phyloP scores from a whole-genome alignment of 1,140 invertebrate species.

The Drosophila repletoides region DNA sequence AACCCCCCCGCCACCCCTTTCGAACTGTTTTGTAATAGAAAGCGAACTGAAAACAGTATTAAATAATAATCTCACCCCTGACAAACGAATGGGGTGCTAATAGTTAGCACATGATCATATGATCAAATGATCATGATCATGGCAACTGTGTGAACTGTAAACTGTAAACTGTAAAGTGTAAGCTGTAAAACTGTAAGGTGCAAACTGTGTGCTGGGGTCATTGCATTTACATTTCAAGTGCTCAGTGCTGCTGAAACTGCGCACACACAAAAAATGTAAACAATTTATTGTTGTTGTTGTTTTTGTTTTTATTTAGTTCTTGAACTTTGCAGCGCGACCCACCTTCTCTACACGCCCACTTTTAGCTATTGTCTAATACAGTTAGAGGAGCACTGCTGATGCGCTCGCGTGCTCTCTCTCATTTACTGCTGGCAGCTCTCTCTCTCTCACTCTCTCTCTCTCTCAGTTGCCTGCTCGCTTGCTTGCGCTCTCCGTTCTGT shows the following conservation, averaged over 20 bases:
- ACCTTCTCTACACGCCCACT: conserved; percentile 8
- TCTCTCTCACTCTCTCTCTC: neutral
- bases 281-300: conserved; percentile 15
- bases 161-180: neutral
- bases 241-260: conserved; percentile 43
- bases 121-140: conserved; percentile 40
- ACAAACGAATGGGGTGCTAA: conserved; percentile 16
- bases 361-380: conserved; percentile 36
- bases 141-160: conserved; percentile 2
- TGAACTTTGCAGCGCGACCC: conserved; percentile 12
- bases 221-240: conserved; percentile 21
- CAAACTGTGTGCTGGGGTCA: no score
- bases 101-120: conserved; percentile 25
- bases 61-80: no score
- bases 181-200: no score
- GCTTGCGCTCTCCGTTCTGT: neutral
- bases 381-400: conserved; percentile 41
- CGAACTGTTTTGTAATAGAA: no score
- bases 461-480: neutral
- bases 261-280: conserved; percentile 35
- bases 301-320: conserved; percentile 18
- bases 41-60: no score
- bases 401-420: neutral
- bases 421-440: neutral
- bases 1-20: no score